Percentiles rank a stretch among this genome's conserved stretches.
Conservation (phyloP, 2,797 vertebrate genomes). For the Thamnophis elegans region DNA sequence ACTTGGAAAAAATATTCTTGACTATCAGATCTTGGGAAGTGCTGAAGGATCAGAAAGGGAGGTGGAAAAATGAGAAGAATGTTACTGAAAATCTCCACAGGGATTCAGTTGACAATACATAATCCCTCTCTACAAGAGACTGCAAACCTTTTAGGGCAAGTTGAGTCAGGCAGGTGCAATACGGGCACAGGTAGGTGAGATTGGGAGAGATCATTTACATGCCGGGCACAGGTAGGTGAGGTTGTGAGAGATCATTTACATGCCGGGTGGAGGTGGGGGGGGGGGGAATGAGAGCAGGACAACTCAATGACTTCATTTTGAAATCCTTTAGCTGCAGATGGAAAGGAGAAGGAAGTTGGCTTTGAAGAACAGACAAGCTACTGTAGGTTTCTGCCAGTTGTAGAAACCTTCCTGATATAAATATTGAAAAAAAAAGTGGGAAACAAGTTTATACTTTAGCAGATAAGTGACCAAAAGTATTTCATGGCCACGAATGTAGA, state of each 20-base stretch:
- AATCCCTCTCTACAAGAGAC: neutral
- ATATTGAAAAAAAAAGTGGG: neutral
- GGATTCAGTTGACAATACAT: neutral
- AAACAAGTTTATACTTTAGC: neutral
- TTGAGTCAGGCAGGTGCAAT: neutral
- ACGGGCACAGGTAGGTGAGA: neutral
- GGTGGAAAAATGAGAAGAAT: neutral
- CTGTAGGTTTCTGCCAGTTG: too few relatives aligned
- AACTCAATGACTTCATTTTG: neutral
- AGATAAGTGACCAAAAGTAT: neutral
- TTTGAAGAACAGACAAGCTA: neutral
- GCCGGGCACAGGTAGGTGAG: neutral
- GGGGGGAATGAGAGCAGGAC: neutral
- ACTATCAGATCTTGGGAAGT: conserved; percentile 43
- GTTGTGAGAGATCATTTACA: neutral
- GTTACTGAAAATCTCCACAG: neutral
- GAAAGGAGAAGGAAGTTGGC: fast-evolving
- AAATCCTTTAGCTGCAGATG: neutral
- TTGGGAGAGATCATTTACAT: neutral
- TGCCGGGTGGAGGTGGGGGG: neutral
- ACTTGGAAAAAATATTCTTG: conserved; percentile 17
- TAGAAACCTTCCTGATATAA: neutral
- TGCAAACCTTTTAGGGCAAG: neutral
- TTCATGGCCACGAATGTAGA: neutral
- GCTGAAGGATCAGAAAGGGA: neutral